Evolutionary conservation across 2,888 invertebrate genomes (phyloP).

Genomic region (Ennomos quercinarius): DNA sequence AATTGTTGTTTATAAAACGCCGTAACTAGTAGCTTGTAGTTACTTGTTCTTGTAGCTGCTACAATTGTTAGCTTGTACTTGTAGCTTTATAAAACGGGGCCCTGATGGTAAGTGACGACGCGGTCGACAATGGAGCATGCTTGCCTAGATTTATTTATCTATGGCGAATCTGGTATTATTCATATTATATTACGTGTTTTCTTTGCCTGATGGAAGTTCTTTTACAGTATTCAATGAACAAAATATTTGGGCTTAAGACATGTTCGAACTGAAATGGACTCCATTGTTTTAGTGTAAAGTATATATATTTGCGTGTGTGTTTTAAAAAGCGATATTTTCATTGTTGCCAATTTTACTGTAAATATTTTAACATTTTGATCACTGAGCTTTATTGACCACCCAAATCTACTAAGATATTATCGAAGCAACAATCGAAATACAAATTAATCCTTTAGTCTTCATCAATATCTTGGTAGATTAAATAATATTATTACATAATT

Average conservation of each 20-base stretch:
- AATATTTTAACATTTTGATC: slow-evolving; percentile 41
- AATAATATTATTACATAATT: neutral
- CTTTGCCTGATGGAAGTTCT: slow-evolving; percentile 21
- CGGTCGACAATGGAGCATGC: too few species aligned
- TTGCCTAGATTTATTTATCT: too few species aligned
- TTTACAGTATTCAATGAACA: slow-evolving; percentile 40
- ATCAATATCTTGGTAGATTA: slow-evolving; percentile 2
- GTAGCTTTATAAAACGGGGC: too few species aligned
- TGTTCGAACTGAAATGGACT: slow-evolving; percentile 23
- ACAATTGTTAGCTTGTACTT: too few species aligned
- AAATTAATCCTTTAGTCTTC: neutral
- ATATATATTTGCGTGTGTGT: slow-evolving; percentile 39
- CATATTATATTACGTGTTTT: neutral
- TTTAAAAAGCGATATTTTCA: slow-evolving; percentile 58
- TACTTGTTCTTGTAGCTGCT: too few species aligned
- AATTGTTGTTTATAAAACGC: too few species aligned
- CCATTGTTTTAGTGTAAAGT: slow-evolving; percentile 32
- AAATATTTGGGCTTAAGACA: slow-evolving; percentile 13
- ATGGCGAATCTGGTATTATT: neutral
- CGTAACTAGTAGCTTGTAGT: too few species aligned
- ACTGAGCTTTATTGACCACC: slow-evolving; percentile 42
- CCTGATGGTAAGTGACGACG: too few species aligned
- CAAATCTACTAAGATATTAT: slow-evolving; percentile 9
- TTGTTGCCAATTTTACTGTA: slow-evolving; percentile 75
- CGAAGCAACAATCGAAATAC: slow-evolving; percentile 1